Evolutionary conservation across 2,888 invertebrate genomes (phyloP), one percentile per base, ranked within the genome.

Genomic region (Catocala sponsa): DNA sequence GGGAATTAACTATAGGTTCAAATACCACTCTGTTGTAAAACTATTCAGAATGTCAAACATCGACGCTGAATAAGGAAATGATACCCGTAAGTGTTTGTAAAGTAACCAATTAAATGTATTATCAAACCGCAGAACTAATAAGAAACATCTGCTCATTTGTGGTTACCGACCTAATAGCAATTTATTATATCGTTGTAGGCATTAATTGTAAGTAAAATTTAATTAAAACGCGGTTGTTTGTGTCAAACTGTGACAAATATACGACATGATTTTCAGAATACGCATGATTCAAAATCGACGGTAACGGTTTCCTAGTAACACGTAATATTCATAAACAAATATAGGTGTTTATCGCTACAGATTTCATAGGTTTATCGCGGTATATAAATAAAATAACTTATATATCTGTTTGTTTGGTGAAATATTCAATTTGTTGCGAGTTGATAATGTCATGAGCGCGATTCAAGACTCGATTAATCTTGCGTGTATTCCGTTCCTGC

Each of bases 401-500:
- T n/a, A n/a, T n/a, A n/a, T 15, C 46, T 53, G 32, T 52, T 47
- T 47, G 47, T 53, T 59, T 46, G 15, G 12, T 48, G 32, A 32
- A 47, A 33, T 12, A 51, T 32, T 50, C 6, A 38, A 55, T 60
- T 55, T 32, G 5, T 47, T 64, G 44, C 38, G 53, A 46, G 15
- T 15, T 52, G 46, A 63, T 75, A 68, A 53, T 53, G 58, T 55
- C 59, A 61, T 33, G 42, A 35, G 33, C 44, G 5, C 12, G n/a
- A 48, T 56, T 43, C 54, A 33, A 35, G 48, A 55, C 56, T 6
- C 47, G 51, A 63, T 72, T 59, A 72, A 68, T 68, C 51, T 65
- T 59, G 11, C 47, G 25, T 41, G 25, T 6, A 42, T 41, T 43
- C 48, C 49, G 35, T 63, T 59, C 38, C 48, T 54, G 53, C 43